These are phyloP conservation scores for Synergus japonicus DNA, from an alignment of 2,888 invertebrate genomes.

Conservation along the genomic window DNA sequence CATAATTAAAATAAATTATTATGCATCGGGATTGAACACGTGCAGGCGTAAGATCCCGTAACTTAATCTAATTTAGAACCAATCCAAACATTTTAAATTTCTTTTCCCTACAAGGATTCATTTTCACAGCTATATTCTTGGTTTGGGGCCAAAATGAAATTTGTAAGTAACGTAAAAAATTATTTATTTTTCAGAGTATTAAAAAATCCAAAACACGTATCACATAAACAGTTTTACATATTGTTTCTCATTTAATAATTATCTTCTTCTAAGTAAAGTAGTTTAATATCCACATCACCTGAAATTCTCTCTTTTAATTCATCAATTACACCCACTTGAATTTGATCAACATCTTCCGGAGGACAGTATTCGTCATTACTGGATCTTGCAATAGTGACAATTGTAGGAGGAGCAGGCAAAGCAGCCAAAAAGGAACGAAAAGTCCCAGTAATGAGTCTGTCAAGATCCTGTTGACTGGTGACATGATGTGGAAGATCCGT, in stretches of 20 bases:
- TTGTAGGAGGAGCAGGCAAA: slow-evolving; percentile 82
- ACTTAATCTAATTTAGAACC: slow-evolving; percentile 25
- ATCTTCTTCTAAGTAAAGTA: slow-evolving; percentile 65
- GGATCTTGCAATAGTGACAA: slow-evolving; percentile 90
- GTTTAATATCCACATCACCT: slow-evolving; percentile 62
- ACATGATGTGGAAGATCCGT: slow-evolving; percentile 92
- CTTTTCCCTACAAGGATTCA: not conserved
- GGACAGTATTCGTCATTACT: slow-evolving; percentile 95
- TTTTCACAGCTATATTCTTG: not conserved
- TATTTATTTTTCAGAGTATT: not conserved
- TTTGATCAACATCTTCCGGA: slow-evolving; percentile 87
- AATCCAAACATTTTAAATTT: slow-evolving; percentile 20
- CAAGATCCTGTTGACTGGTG: slow-evolving; percentile 84
- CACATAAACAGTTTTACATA: not conserved
- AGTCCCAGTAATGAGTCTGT: slow-evolving; percentile 80
- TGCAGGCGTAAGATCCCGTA: slow-evolving; percentile 45
- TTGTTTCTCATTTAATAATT: slow-evolving; percentile 41
- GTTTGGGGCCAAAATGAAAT: no score
- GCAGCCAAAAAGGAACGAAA: slow-evolving; percentile 81
- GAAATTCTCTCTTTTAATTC: slow-evolving; percentile 77
- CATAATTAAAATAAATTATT: slow-evolving; percentile 66
- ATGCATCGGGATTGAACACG: slow-evolving; percentile 58
- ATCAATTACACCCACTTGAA: slow-evolving; percentile 84
- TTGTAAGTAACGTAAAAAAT: not conserved
- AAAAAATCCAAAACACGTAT: not conserved